These are phyloP conservation scores for Oscheius sp. DNA, from an alignment of 2,888 invertebrate genomes.

Conservation along the genomic window DNA sequence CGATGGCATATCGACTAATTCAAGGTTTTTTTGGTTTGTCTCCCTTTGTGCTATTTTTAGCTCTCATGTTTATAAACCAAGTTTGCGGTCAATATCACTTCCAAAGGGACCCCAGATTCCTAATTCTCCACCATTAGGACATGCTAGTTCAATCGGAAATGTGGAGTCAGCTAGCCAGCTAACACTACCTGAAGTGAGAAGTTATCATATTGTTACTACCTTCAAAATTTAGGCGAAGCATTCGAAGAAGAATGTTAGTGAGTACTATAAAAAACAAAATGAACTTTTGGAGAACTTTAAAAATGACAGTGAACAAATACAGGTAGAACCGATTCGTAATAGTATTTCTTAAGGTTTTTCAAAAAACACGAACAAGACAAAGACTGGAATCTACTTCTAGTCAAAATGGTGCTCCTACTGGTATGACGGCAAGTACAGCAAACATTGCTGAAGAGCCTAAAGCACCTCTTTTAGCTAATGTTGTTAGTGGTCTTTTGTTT, in stretches of 20 bases:
- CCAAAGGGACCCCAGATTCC: conserved; percentile 15
- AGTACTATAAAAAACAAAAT: conserved; percentile 68
- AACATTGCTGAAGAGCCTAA: conserved; percentile 19
- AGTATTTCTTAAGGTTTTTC: conserved; percentile 33
- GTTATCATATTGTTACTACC: background rate
- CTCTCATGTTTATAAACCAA: background rate
- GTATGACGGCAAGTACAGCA: background rate
- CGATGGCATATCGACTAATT: background rate
- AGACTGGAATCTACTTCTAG: conserved; percentile 35
- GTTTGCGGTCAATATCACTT: conserved; percentile 23
- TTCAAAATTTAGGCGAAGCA: conserved; percentile 27
- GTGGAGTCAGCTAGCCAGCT: conserved; percentile 3
- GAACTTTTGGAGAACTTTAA: conserved; percentile 67
- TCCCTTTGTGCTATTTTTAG: background rate
- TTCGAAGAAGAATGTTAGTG: conserved; percentile 55
- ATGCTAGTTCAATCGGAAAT: conserved; percentile 1
- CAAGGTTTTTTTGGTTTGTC: background rate
- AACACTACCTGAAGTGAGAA: background rate
- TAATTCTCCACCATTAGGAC: background rate
- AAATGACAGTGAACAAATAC: conserved; percentile 65
- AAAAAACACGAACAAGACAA: conserved; percentile 37
- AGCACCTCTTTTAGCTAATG: conserved; percentile 3
- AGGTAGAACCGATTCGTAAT: conserved; percentile 38
- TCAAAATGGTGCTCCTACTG: background rate
- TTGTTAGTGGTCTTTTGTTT: background rate